Conservation (phyloP, 2,797 vertebrate genomes). For the Gouania willdenowi region DNA sequence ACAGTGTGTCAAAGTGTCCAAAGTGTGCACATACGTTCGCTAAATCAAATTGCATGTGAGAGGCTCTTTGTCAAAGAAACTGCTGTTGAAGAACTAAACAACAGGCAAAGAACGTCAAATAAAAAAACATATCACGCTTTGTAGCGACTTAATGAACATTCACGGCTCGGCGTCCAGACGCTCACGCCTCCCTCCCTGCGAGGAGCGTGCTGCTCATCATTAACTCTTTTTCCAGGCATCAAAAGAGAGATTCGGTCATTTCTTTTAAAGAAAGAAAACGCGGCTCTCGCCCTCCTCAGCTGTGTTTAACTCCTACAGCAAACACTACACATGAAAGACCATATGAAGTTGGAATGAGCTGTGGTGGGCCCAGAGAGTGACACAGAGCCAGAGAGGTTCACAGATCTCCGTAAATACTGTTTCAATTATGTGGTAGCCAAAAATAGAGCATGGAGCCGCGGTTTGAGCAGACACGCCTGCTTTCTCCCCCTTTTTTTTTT, state of each 20-base stretch:
- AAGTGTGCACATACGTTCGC: constrained; percentile 3
- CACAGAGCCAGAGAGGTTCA: constrained; percentile 25
- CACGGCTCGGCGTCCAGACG: constrained; percentile 29
- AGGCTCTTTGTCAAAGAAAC: too few relatives aligned
- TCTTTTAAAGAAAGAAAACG: constrained; percentile 16
- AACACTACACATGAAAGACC: constrained; percentile 65
- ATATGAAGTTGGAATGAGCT: constrained; percentile 44
- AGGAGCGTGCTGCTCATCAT: constrained; percentile 21
- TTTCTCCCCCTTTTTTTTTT: neutral
- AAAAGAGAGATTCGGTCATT: constrained; percentile 43
- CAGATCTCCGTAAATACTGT: constrained; percentile 81
- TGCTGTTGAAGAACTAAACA: constrained; percentile 56
- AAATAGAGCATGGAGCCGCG: constrained; percentile 84
- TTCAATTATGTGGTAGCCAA: constrained; percentile 90
- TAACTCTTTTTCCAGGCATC: constrained; percentile 60
- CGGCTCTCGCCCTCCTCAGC: constrained; percentile 21
- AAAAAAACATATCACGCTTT: constrained; percentile 48
- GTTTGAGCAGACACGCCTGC: constrained; percentile 72
- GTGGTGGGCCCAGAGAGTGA: constrained; percentile 38
- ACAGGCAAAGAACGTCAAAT: constrained; percentile 38
- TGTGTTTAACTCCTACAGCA: constrained; percentile 47
- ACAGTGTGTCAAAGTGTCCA: constrained; percentile 15
- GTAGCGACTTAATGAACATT: constrained; percentile 52
- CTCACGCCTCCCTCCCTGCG: neutral
- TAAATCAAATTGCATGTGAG: neutral